These are phyloP conservation scores for Thelaira solivaga DNA, from an alignment of 2,888 invertebrate genomes.

Conservation along the genomic window DNA sequence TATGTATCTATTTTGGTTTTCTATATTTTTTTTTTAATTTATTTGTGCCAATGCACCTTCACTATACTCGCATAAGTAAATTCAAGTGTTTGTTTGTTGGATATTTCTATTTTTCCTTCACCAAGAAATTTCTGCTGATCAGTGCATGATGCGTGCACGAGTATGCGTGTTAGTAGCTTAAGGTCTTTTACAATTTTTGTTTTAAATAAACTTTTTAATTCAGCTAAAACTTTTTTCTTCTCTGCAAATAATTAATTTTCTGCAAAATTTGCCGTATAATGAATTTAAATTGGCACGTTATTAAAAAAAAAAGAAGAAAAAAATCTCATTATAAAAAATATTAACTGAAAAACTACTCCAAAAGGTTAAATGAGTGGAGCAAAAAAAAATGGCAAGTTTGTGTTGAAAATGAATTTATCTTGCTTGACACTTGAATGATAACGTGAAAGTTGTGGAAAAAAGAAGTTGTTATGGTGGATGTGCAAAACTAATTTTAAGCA, in stretches of 20 bases:
- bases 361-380: conserved; percentile 27
- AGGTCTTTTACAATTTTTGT: background rate
- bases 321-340: background rate
- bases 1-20: conserved; percentile 3
- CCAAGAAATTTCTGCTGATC: background rate
- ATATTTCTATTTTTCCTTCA: too few species aligned
- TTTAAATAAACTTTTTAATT: background rate
- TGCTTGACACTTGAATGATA: conserved; percentile 7
- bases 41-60: conserved; percentile 5
- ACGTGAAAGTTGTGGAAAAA: conserved; percentile 13
- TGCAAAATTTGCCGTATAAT: conserved; percentile 31
- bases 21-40: background rate
- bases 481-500: background rate
- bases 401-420: conserved; percentile 4
- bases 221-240: background rate
- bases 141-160: too few species aligned
- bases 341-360: background rate
- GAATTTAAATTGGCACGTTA: conserved; percentile 26
- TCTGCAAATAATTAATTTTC: background rate
- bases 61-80: background rate
- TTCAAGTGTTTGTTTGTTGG: background rate
- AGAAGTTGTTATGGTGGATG: background rate
- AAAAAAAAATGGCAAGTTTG: background rate
- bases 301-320: too few species aligned
- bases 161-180: conserved; percentile 1